These are phyloP conservation scores for Drosophila infuscata DNA, from an alignment of 2,888 invertebrate genomes.

Conservation along the genomic window DNA sequence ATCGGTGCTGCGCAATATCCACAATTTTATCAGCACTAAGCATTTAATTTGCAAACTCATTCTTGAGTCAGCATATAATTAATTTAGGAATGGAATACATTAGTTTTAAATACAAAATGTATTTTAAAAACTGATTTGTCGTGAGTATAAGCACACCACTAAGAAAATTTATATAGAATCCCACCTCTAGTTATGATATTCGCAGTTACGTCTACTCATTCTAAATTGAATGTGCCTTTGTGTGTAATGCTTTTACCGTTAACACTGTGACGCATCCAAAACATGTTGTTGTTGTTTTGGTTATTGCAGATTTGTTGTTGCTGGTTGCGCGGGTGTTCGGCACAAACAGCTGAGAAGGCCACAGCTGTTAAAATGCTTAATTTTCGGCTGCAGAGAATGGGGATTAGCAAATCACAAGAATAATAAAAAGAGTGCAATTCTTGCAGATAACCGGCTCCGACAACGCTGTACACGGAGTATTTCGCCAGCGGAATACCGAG, in stretches of 20 bases:
- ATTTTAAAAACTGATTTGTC: background rate
- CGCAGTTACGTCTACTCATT: conserved; percentile 1
- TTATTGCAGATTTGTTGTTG: conserved; percentile 11
- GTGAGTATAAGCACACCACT: background rate
- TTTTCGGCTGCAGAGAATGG: conserved; percentile 21
- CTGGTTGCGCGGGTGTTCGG: conserved; percentile 11
- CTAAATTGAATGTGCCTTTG: conserved; percentile 23
- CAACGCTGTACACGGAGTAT: conserved; percentile 81
- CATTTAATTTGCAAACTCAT: too few species aligned
- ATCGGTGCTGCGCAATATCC: background rate
- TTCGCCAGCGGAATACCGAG: conserved; percentile 80
- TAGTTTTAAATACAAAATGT: background rate
- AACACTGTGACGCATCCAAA: conserved; percentile 50
- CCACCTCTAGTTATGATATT: conserved; percentile 33
- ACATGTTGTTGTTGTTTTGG: conserved; percentile 5
- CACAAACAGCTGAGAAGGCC: conserved; percentile 51
- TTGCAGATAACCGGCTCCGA: conserved; percentile 78
- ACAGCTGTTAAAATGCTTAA: conserved; percentile 33
- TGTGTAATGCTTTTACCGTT: conserved; percentile 42
- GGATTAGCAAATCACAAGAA: conserved; percentile 36
- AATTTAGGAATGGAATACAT: background rate
- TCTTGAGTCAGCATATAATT: background rate
- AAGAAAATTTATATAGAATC: background rate
- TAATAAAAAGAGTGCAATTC: conserved; percentile 39
- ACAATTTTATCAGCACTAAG: background rate